Conservation (phyloP, 2,888 invertebrate species). For the Caenorhabditis wallacei region DNA sequence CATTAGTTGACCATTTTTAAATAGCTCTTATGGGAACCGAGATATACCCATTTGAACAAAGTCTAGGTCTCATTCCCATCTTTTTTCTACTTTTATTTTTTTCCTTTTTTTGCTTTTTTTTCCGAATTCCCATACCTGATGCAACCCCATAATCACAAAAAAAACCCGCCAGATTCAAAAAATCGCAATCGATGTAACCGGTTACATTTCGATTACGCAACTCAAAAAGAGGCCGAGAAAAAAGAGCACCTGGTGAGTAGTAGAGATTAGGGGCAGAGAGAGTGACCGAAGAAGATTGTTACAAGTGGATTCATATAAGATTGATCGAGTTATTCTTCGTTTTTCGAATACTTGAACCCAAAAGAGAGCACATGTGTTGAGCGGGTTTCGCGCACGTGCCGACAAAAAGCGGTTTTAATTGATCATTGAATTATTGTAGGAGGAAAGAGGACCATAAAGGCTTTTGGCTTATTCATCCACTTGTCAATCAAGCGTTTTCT, state of each 20-base stretch:
- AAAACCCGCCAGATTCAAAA: too few relatives aligned
- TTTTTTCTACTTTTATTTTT: too few relatives aligned
- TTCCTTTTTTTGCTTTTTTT: too few relatives aligned
- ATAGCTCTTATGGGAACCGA: too few relatives aligned
- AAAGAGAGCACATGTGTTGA: conserved; percentile 12
- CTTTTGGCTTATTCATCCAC: background rate
- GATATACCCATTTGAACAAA: too few relatives aligned
- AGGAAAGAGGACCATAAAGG: conserved; percentile 5
- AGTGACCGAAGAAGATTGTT: background rate
- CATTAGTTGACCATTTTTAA: too few relatives aligned
- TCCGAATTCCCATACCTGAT: too few relatives aligned
- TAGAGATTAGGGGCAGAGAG: background rate
- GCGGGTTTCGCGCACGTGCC: conserved; percentile 9
- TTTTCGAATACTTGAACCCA: background rate
- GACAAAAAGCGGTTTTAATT: conserved; percentile 18
- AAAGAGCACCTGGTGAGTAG: background rate
- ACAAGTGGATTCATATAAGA: background rate
- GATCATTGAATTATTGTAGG: conserved; percentile 40
- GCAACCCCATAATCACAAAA: too few relatives aligned
- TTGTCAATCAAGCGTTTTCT: conserved; percentile 27
- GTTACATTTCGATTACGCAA: background rate
- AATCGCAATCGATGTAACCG: background rate
- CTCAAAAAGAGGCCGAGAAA: background rate
- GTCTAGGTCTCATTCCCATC: too few relatives aligned
- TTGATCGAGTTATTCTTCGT: too few relatives aligned